phyloP scores from a whole-genome alignment of 1,140 invertebrate species.

The Trachymyrmex septentrionalis region DNA sequence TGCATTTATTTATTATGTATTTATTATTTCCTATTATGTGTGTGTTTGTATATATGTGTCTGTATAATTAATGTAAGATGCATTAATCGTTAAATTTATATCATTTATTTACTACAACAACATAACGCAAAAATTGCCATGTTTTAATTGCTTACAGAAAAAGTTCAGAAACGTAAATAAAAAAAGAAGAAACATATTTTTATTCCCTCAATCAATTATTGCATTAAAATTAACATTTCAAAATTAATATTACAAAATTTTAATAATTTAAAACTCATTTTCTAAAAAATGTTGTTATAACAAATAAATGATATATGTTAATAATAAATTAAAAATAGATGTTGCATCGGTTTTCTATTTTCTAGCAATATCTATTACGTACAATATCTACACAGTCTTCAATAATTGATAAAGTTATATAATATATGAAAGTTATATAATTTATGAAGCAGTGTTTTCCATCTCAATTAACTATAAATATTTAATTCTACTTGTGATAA shows the following conservation, averaged over 20 bases:
- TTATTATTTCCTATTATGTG: background rate
- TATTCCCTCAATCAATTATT: no score
- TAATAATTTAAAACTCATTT: no score
- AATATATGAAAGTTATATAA: conserved; percentile 50
- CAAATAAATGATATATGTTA: background rate
- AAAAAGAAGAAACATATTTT: no score
- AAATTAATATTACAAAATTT: no score
- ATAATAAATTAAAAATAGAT: conserved; percentile 19
- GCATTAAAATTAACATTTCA: no score
- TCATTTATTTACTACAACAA: no score
- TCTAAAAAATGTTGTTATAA: no score
- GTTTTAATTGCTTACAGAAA: no score
- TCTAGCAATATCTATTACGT: background rate
- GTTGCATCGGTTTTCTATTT: background rate
- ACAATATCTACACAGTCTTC: conserved; percentile 51
- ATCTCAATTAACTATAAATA: conserved; percentile 13
- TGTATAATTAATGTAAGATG: background rate
- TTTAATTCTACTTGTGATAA: background rate
- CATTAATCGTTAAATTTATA: conserved; percentile 11
- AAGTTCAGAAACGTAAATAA: no score
- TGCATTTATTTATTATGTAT: background rate
- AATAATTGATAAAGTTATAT: conserved; percentile 4
- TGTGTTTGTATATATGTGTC: background rate
- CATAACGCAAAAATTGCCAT: no score
- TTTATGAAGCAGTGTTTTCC: background rate